phyloP scores from a whole-genome alignment of 1,140 invertebrate genomes.

The Drosophila ficusphila region DNA sequence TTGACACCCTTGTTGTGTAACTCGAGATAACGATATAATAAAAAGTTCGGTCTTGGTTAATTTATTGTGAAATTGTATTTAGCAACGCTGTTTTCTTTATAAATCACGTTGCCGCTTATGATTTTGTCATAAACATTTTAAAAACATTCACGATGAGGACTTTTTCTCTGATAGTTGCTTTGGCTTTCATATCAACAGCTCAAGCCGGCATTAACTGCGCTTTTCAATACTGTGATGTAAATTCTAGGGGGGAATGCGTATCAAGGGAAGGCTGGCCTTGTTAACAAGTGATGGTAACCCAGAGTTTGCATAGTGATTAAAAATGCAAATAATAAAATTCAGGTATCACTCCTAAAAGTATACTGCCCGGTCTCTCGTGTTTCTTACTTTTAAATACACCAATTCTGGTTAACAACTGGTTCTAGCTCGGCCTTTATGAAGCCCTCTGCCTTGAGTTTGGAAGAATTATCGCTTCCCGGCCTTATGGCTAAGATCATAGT shows the following conservation, averaged over 20 bases:
- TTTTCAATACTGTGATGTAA: too few relatives aligned
- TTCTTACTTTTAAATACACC: too few relatives aligned
- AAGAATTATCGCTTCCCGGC: constrained; percentile 84
- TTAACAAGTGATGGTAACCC: too few relatives aligned
- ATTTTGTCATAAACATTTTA: too few relatives aligned
- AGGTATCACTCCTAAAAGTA: not conserved
- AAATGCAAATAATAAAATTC: too few relatives aligned
- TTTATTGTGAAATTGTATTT: not conserved
- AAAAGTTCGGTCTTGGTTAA: not conserved
- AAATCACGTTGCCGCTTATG: not conserved
- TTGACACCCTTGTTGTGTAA: too few relatives aligned
- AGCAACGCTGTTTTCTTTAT: not conserved
- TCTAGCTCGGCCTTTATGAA: not conserved
- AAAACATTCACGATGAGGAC: not conserved
- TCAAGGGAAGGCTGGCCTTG: too few relatives aligned
- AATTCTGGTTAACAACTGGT: constrained; percentile 3
- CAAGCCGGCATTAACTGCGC: too few relatives aligned
- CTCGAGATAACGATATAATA: too few relatives aligned
- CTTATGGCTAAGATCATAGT: constrained; percentile 86
- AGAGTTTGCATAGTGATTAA: too few relatives aligned
- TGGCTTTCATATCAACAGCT: not conserved
- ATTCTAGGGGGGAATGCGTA: too few relatives aligned
- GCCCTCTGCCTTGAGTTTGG: not conserved
- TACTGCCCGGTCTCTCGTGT: too few relatives aligned
- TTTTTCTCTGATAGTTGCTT: not conserved